A percentile compares a stretch with the other conserved stretches of the same genome.
Evolutionary conservation across 1,140 invertebrate species (phyloP).

Genomic region (Aradophagus sp.): DNA sequence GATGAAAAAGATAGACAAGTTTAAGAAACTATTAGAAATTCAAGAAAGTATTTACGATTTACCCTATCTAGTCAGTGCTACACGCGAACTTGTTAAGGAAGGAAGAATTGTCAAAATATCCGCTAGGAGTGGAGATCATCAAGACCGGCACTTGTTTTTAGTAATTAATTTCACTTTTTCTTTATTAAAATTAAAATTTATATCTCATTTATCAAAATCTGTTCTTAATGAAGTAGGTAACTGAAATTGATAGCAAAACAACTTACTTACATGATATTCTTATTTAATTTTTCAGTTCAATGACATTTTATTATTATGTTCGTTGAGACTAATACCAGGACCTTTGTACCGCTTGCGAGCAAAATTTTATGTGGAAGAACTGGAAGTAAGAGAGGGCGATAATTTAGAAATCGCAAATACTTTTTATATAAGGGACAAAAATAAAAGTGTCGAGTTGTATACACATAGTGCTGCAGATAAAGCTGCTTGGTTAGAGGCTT

Average conservation of each 20-base stretch:
- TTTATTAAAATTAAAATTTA: no score
- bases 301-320: constrained; percentile 80
- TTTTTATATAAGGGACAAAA: constrained; percentile 81
- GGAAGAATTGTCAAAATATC: constrained; percentile 82
- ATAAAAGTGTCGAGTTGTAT: constrained; percentile 71
- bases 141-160: constrained; percentile 83
- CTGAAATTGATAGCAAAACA: no score
- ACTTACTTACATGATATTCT: no score
- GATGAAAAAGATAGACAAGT: constrained; percentile 77
- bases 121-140: constrained; percentile 79
- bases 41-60: constrained; percentile 75
- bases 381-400: constrained; percentile 79
- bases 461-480: constrained; percentile 76
- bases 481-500: constrained; percentile 80
- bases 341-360: constrained; percentile 73
- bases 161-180: constrained; percentile 75
- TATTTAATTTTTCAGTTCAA: constrained; percentile 78
- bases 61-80: constrained; percentile 82
- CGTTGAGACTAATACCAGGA: constrained; percentile 77
- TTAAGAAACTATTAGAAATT: constrained; percentile 73
- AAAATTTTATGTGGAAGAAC: constrained; percentile 79
- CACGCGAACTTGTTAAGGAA: constrained; percentile 81
- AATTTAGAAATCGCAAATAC: constrained; percentile 79
- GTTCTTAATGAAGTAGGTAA: no score
- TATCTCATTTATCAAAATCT: no score